Evolutionary conservation across 2,888 invertebrate species (phyloP).

Genomic region (Hyposoter dolosus): DNA sequence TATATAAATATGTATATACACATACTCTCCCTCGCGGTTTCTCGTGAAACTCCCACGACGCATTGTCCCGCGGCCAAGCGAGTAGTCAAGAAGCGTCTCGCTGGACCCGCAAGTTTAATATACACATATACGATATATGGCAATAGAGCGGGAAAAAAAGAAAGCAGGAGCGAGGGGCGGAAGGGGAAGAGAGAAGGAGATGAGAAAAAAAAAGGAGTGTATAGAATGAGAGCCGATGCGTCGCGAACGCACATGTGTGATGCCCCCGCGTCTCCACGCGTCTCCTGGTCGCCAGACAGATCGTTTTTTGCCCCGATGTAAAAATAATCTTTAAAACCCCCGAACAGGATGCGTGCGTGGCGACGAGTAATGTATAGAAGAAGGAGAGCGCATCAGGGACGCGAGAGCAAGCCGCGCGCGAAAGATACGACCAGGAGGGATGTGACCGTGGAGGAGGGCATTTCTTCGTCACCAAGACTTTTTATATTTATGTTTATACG

Average conservation of each 20-base stretch:
- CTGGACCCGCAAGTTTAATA: conserved; percentile 67
- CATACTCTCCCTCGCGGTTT: conserved; percentile 13
- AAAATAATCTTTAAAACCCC: conserved; percentile 85
- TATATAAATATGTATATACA: conserved; percentile 19
- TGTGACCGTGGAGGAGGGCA: conserved; percentile 50
- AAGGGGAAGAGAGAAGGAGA: conserved; percentile 9
- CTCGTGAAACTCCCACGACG: conserved; percentile 75
- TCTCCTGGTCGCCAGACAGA: conserved; percentile 83
- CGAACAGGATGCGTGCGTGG: conserved; percentile 83
- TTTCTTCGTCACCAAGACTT: conserved; percentile 82
- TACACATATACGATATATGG: conserved; percentile 37
- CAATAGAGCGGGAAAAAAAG: conserved; percentile 47
- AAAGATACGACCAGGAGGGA: conserved; percentile 64
- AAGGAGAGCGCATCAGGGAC: conserved; percentile 63
- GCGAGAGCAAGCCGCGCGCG: conserved; percentile 18
- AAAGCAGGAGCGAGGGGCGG: conserved; percentile 1
- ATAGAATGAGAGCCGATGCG: conserved; percentile 63
- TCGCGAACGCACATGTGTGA: conserved; percentile 66
- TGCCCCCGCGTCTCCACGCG: conserved; percentile 59
- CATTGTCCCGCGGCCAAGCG: conserved; percentile 62
- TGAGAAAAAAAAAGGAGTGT: conserved; percentile 49
- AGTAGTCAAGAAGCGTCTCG: conserved; percentile 50
- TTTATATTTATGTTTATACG: conserved; percentile 69
- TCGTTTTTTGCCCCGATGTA: conserved; percentile 84
- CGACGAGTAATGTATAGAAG: conserved; percentile 48